Percentiles rank a stretch among this genome's conserved stretches.
These are phyloP conservation scores for Pandemis heparana DNA, from an alignment of 2,888 invertebrate species.

Conservation along the genomic window DNA sequence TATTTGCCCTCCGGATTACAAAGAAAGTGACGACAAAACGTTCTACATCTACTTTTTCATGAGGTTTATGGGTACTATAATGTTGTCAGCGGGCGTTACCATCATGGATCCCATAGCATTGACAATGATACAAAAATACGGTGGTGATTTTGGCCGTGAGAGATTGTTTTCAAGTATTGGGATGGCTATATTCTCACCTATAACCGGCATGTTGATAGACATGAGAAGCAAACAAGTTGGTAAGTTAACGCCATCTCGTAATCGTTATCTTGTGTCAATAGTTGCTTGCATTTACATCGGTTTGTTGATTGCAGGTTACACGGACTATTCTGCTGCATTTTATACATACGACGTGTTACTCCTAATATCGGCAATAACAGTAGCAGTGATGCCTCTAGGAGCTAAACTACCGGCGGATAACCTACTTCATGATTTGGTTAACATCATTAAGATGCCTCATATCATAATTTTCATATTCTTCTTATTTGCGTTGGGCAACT, in stretches of 20 bases:
- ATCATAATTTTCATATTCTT: constrained; percentile 93
- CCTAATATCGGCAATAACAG: constrained; percentile 89
- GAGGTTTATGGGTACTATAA: constrained; percentile 92
- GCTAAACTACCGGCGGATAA: constrained; percentile 92
- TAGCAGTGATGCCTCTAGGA: constrained; percentile 92
- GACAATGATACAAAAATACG: constrained; percentile 93
- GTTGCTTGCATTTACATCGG: constrained; percentile 63
- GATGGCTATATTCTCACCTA: constrained; percentile 93
- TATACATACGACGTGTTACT: constrained; percentile 92
- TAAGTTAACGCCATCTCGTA: constrained; percentile 69
- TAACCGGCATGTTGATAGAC: constrained; percentile 92
- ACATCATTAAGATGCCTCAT: constrained; percentile 91
- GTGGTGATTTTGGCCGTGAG: constrained; percentile 93
- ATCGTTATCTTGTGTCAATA: constrained; percentile 80
- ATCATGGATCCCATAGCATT: constrained; percentile 96
- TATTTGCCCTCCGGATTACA: constrained; percentile 92
- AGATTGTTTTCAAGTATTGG: constrained; percentile 92
- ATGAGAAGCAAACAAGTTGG: constrained; percentile 87
- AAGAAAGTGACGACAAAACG: constrained; percentile 90
- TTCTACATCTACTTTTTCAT: constrained; percentile 94
- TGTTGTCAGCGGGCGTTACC: constrained; percentile 93
- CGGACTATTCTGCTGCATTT: constrained; percentile 95
- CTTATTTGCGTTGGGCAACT: constrained; percentile 92
- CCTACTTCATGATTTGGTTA: constrained; percentile 90
- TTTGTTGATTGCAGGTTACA: constrained; percentile 87